phyloP scores from a whole-genome alignment of 35 echinoderm and acorn worm species.

The Stichopus chloronotus region DNA sequence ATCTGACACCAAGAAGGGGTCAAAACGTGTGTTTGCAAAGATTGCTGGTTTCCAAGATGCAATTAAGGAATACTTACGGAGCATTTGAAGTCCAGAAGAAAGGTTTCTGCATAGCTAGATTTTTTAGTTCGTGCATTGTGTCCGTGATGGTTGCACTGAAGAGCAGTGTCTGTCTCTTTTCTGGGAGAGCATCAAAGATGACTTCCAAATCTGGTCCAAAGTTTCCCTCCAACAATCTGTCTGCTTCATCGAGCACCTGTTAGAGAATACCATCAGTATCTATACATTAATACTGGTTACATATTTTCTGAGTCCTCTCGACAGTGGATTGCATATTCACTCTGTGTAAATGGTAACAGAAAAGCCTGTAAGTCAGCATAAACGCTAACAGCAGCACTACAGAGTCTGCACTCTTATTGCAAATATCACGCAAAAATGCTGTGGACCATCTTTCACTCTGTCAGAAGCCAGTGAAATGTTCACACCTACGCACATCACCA shows the following conservation, averaged over 20 bases:
- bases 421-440: too few relatives aligned
- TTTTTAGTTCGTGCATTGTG: conserved; percentile 88
- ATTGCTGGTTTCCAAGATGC: not conserved
- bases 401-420: too few relatives aligned
- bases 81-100: conserved; percentile 95
- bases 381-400: too few relatives aligned
- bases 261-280: not conserved
- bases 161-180: conserved; percentile 88
- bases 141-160: conserved; percentile 98
- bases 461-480: too few relatives aligned
- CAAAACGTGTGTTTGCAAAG: not conserved
- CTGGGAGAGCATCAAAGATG: conserved; percentile 91
- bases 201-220: conserved; percentile 92
- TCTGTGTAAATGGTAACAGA: too few relatives aligned
- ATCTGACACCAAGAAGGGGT: too few relatives aligned
- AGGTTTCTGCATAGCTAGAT: conserved; percentile 86
- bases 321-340: too few relatives aligned
- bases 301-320: too few relatives aligned
- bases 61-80: conserved; percentile 64
- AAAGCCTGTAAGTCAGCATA: too few relatives aligned
- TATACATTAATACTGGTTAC: too few relatives aligned
- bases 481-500: too few relatives aligned
- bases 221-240: conserved; percentile 88
- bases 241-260: conserved; percentile 98
- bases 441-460: too few relatives aligned